Evolutionary conservation across 2,888 invertebrate genomes (phyloP), one percentile per base, ranked within the genome.

Genomic region (Chrysina gloriosa): DNA sequence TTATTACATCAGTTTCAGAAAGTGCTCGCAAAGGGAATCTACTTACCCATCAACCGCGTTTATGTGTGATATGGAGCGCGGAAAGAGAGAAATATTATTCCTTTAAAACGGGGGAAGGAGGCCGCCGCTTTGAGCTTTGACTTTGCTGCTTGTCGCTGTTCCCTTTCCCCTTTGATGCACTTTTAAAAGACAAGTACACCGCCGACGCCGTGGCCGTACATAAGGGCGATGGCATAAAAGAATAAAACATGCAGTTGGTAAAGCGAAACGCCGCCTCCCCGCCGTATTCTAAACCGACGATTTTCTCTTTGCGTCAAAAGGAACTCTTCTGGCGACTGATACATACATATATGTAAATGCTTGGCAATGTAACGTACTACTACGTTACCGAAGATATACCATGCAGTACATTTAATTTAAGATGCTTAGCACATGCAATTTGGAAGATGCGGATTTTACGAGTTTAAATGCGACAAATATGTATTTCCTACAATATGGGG

Each of bases 21-120:
- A 45, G 21, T 9, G 45, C 21, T 19, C 21, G 45, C 45, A 9
- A 45, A 45, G 21, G 45, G 19, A 45, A 45, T 45, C 45, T 45
- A 45, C 45, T 52, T 52, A 29, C 52, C 29, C 29, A 52, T 52
- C 52, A 29, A 52, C 52, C 29, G 7, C 29, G 61, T 61, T 42
- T 45, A 45, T 45, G 61, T 70, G 70, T 70, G 70, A 71, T 71
- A 70, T 73, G 74, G 69, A 71, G 69, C 72, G 70, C 69, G 72
- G 71, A 75, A 74, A 75, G 52, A 75, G 74, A 78, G 77, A 79
- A 79, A 79, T 79, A 77, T 76, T 77, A 78, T 79, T 78, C 76
- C 77, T 77, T 77, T 74, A 76, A 76, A 78, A 74, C 78, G 78
- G 77, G 74, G 77, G 69, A 71, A 29, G 29, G 29, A 19, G 31